Conservation (phyloP, 2,797 vertebrate species). For the Manis pentadactyla region DNA sequence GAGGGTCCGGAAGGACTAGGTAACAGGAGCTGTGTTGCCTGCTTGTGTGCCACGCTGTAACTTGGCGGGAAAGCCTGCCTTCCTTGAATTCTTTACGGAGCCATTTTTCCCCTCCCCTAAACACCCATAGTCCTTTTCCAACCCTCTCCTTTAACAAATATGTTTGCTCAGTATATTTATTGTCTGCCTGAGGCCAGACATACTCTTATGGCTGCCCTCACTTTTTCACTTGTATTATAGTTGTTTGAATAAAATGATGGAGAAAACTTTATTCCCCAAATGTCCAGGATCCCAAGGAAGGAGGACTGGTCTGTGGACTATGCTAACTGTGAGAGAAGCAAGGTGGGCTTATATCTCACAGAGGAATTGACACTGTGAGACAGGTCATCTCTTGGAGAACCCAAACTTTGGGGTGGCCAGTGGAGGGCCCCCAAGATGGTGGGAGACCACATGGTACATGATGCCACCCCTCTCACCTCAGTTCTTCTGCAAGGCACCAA, state of each 20-base stretch:
- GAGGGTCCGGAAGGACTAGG: neutral
- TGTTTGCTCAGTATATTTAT: neutral
- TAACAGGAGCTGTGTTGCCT: neutral
- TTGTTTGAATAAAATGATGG: neutral
- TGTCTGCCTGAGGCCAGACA: neutral
- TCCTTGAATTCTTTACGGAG: neutral
- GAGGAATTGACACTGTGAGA: neutral
- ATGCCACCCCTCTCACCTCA: neutral
- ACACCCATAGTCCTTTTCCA: neutral
- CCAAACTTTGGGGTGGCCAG: neutral
- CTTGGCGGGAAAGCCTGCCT: neutral
- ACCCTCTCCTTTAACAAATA: neutral
- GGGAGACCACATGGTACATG: rapidly evolving
- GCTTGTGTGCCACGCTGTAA: neutral
- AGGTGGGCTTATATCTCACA: neutral
- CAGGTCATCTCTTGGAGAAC: neutral
- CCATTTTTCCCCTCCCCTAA: neutral
- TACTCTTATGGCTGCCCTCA: neutral
- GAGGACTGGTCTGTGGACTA: neutral
- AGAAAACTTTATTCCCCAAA: neutral
- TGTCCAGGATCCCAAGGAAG: neutral
- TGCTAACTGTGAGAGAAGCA: neutral
- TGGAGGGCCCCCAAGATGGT: neutral
- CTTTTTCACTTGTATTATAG: neutral
- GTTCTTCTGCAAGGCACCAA: neutral